phyloP scores from a whole-genome alignment of 2,888 invertebrate genomes.

The Platypus cylindrus region DNA sequence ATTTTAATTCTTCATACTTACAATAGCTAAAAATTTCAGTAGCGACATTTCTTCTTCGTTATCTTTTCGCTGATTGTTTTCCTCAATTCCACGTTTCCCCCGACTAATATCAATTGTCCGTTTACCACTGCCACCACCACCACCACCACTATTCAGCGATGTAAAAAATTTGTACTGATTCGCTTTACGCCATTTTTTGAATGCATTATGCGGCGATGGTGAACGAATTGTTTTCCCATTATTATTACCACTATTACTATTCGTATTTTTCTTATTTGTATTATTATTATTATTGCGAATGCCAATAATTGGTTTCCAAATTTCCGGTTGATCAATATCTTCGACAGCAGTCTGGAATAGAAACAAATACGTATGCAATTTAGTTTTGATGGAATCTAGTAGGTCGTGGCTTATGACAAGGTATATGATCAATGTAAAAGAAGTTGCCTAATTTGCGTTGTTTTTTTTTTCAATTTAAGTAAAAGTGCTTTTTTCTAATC shows the following conservation, averaged over 20 bases:
- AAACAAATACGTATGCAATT: too few species aligned
- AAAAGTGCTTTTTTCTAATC: too few species aligned
- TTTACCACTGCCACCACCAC: too few species aligned
- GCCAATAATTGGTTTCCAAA: constrained; percentile 34
- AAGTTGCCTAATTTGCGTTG: too few species aligned
- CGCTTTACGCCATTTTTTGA: constrained; percentile 31
- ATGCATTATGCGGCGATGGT: constrained; percentile 29
- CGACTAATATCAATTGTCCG: constrained; percentile 7
- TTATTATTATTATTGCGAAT: too few species aligned
- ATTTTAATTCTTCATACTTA: constrained; percentile 48
- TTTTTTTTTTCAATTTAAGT: too few species aligned
- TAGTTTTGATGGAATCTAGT: too few species aligned
- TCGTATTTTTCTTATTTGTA: too few species aligned
- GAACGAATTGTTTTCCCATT: constrained; percentile 25
- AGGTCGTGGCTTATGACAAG: too few species aligned
- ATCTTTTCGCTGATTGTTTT: constrained; percentile 12
- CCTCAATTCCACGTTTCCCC: constrained; percentile 7
- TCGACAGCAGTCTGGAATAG: constrained; percentile 35
- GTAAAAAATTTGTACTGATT: constrained; percentile 16
- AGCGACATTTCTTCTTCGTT: constrained; percentile 40
- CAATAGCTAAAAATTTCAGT: constrained; percentile 67
- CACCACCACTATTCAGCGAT: too few species aligned
- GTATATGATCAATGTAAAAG: too few species aligned
- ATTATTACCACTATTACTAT: too few species aligned
- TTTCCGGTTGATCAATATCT: constrained; percentile 30